phyloP scores from a whole-genome alignment of 2,113 vertebrate species.

The Chlorodrepanis virens region DNA sequence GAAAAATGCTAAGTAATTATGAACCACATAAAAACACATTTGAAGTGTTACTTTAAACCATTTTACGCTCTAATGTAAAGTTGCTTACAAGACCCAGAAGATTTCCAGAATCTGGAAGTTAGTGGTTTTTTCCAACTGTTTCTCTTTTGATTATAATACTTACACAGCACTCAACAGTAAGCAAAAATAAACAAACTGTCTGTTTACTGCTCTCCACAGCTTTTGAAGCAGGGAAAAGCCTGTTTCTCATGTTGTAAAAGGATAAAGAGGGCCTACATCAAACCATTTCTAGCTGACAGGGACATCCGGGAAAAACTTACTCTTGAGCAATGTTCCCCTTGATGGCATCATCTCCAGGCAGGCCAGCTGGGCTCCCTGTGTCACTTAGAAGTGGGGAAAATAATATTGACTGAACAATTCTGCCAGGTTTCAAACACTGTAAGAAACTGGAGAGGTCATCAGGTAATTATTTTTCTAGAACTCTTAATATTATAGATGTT shows the following conservation, averaged over 20 bases:
- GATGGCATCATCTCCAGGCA: background rate
- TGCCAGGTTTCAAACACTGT: background rate
- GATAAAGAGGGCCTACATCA: background rate
- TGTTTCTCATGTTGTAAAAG: background rate
- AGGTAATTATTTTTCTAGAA: background rate
- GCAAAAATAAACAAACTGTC: background rate
- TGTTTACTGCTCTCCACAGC: background rate
- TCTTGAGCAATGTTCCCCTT: background rate
- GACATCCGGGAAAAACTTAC: background rate
- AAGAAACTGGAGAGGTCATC: background rate
- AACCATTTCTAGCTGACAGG: background rate
- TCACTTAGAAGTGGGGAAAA: background rate
- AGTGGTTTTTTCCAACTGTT: background rate
- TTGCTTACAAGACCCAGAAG: slow-evolving; percentile 4
- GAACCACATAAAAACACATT: background rate
- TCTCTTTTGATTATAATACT: background rate
- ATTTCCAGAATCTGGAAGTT: background rate
- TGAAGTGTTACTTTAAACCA: background rate
- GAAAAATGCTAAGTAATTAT: background rate
- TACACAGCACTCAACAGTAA: background rate
- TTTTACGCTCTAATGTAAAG: background rate
- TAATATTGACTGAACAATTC: background rate
- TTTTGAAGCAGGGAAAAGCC: background rate
- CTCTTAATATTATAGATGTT: background rate
- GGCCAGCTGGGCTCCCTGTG: background rate